Conservation (phyloP, 2,113 vertebrate genomes). For the Nothoprocta perdicaria region DNA sequence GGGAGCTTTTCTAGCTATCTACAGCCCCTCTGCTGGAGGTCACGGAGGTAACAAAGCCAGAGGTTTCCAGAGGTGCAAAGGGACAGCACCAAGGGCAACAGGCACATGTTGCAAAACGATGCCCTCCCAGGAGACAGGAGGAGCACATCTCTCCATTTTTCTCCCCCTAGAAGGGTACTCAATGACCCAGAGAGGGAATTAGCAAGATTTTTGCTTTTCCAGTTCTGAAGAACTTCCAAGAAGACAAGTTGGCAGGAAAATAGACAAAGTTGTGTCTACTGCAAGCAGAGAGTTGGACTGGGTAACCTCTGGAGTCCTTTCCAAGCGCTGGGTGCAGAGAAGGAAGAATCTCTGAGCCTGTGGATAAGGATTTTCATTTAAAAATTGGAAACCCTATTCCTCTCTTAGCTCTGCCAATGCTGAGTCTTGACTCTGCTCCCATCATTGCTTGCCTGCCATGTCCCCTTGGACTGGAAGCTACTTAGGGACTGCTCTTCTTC, state of each 20-base stretch:
- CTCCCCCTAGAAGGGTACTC: not conserved
- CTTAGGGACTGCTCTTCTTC: no score
- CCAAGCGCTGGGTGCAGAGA: not conserved
- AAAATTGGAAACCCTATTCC: not conserved
- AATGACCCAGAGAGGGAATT: fast-evolving
- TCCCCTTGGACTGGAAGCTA: no score
- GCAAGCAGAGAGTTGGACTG: not conserved
- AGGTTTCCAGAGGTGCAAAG: not conserved
- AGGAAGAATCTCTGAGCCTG: not conserved
- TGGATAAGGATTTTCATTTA: fast-evolving
- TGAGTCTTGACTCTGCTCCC: not conserved
- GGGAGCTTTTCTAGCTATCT: not conserved
- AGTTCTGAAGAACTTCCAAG: fast-evolving
- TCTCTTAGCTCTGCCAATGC: fast-evolving
- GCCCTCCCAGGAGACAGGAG: not conserved
- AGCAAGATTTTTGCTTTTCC: fast-evolving
- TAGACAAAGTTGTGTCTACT: fast-evolving
- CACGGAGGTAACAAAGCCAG: not conserved
- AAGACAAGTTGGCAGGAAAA: not conserved
- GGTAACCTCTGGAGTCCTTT: not conserved
- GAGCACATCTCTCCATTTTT: no score
- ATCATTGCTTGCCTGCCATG: fast-evolving
- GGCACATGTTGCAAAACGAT: not conserved
- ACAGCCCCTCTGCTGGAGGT: fast-evolving
- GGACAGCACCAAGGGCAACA: not conserved